Evolutionary conservation across 2,113 vertebrate species (phyloP).

Genomic region (Gallinago undulata): DNA sequence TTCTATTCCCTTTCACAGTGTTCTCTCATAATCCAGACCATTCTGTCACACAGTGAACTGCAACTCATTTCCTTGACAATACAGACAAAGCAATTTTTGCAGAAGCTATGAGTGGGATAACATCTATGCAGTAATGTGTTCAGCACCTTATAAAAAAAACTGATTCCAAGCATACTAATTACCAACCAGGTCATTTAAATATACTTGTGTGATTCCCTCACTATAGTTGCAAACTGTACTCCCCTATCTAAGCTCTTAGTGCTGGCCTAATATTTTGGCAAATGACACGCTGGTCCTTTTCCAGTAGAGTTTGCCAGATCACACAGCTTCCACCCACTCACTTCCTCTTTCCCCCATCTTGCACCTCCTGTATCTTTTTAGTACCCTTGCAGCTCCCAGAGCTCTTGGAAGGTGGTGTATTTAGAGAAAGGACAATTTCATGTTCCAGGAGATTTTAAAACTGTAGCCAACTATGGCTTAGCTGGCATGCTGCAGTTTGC

Average conservation of each 20-base stretch:
- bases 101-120: not conserved
- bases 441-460: conserved; percentile 46
- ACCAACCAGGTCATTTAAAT: not conserved
- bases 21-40: not conserved
- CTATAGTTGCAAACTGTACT: not conserved
- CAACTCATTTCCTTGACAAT: not conserved
- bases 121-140: not conserved
- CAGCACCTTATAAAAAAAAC: not conserved
- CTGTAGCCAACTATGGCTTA: conserved; percentile 1
- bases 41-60: not conserved
- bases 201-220: not conserved
- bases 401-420: conserved; percentile 16
- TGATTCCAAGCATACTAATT: not conserved
- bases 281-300: conserved; percentile 7
- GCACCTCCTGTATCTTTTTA: conserved; percentile 17
- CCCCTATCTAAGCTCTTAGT: not conserved
- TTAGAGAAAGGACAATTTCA: conserved; percentile 25
- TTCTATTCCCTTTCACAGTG: not conserved
- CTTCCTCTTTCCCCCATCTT: conserved; percentile 19
- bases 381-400: not conserved
- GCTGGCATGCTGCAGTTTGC: conserved; percentile 30
- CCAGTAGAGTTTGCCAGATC: conserved; percentile 7
- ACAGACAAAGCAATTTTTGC: not conserved
- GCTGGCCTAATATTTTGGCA: not conserved
- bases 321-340: not conserved